phyloP scores from a whole-genome alignment of 1,140 invertebrate genomes.

The Hylyphantes graminicola region DNA sequence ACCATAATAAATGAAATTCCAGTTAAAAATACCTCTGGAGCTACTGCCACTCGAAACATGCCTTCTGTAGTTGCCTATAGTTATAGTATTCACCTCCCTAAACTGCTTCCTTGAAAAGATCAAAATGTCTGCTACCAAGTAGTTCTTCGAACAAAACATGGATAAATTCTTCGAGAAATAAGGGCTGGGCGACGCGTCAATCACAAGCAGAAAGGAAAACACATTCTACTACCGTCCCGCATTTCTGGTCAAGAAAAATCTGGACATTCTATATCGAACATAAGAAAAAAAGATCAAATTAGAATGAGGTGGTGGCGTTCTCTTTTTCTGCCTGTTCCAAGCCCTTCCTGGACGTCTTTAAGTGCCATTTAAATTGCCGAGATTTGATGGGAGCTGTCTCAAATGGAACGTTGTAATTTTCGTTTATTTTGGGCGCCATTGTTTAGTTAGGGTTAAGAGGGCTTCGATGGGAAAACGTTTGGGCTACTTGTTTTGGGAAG shows the following conservation, averaged over 20 bases:
- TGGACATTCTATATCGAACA: background rate
- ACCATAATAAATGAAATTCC: no score
- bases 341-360: background rate
- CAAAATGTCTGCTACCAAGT: constrained; percentile 29
- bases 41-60: no score
- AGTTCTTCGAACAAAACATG: background rate
- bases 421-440: constrained; percentile 20
- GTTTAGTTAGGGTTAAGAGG: background rate
- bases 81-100: background rate
- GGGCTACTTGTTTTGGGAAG: background rate
- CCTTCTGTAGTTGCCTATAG: no score
- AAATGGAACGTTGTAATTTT: constrained; percentile 26
- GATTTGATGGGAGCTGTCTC: constrained; percentile 7
- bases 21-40: no score
- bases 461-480: background rate
- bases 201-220: background rate
- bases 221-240: constrained; percentile 5
- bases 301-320: background rate
- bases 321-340: background rate
- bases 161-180: constrained; percentile 30
- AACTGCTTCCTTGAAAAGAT: background rate
- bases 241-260: background rate
- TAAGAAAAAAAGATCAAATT: background rate
- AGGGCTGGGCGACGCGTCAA: constrained; percentile 31
- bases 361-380: constrained; percentile 17